Base-by-base conservation (phyloP, 2,113 vertebrate species). In the Junco hyemalis region DNA sequence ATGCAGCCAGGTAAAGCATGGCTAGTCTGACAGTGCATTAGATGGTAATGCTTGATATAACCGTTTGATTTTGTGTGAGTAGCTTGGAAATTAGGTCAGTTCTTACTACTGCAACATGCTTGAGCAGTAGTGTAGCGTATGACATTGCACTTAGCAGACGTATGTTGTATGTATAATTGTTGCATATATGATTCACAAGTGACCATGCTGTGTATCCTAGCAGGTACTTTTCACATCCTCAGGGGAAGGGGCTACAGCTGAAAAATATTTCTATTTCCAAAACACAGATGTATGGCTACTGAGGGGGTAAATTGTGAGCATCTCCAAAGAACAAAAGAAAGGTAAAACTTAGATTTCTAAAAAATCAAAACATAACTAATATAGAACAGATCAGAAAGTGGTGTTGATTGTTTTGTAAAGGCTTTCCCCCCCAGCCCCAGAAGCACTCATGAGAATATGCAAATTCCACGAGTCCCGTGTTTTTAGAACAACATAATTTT, bases 51-150 rank as follows among this genome's bases (percentile, higher is more conserved):
- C 83, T 92, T 92, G 73, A 87, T 92, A 61, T 8, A 80, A 81
- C 60, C 36, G 21, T 35, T 90, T 66, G 70, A 57, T 97, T 91
- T 71, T 78, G 24, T 83, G 48, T 36, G 83, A 60, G 47, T 91
- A 81, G 92, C 53, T 92, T 63, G 25, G 31, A 76, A 92, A 87
- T 29, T 78, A 86, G 95, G 81, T 93, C 90, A 93, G 69, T 66
- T 65, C 36, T 90, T 57, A 79, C 47, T 86, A 90, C 69, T 71
- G 94, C 91, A 95, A 85, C 6, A 21, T 54, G 70, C 60, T 64
- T 56, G 65, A 83, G 60, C 26, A 86, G 51, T 17, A 65, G 54
- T n/a, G 33, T 61, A 69, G 29, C 5, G 0, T 81, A n/a, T 63
- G 63, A 36, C 26, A 79, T n/a, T 71, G 60, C 50, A 51, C 29